Base-by-base conservation (phyloP, 53 echinoderm and acorn worm genomes). In the Luidia sarsii region DNA sequence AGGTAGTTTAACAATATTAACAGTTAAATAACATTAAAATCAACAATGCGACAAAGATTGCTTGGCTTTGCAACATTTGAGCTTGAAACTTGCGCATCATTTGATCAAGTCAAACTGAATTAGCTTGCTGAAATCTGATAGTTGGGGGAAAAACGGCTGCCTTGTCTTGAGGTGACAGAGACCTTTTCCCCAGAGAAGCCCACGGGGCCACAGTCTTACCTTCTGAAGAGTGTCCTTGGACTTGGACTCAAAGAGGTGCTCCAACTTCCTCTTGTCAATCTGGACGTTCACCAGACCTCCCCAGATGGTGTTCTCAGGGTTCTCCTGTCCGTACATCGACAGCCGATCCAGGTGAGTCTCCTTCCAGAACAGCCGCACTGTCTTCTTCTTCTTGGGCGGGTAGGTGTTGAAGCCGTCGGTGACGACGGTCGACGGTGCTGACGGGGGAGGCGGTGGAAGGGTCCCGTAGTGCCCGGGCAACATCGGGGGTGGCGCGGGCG, bases 201-300 rank as follows among this genome's bases (percentile, higher is more conserved):
- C n/a, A n/a, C n/a, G n/a, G n/a, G n/a, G n/a, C n/a, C n/a, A 56
- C 15, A 27, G 3, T 41, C 90, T 64, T 86, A 97, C 99, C 99
- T 94, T 97, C 60, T 90, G 70, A 7, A 91, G 52, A 37, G 89
- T 72, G 34, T 94, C 93, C 51, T 94, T 97, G 6, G 89, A 86
- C 37, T 91, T 73, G 65, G 88, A 94, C 60, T 97, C 99, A 91
- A 97, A 97, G 21, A 97, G 85, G 70, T 94, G 94, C 66, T 97
- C 99, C 69, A 97, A 79, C 52, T 97, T 97, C 39, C 86, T 82
- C 59, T 86, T 89, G 79, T 97, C 99, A 14, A 97, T 79, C 32
- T 75, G 64, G 16, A 97, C 89, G 4, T 85, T 75, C 5, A 63
- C 85, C 29, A 99, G 81, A 14, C 71, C 50, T 18, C 85, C 89